A percentile compares a stretch with the other conserved stretches of the same genome.
Conservation (phyloP, 2,113 vertebrate genomes). For the Chaetodon auriga region DNA sequence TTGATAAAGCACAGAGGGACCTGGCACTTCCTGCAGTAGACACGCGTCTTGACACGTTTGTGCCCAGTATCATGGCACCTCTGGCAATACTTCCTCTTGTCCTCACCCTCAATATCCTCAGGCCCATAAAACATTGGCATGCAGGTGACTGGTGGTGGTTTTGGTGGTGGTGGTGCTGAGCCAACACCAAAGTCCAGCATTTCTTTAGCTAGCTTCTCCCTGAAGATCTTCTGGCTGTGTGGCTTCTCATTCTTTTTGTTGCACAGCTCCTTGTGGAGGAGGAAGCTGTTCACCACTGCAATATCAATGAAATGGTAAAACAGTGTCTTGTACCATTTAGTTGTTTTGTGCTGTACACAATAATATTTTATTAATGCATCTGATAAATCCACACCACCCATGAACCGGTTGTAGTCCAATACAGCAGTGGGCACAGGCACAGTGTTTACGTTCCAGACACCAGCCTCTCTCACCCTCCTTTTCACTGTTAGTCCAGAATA, state of each 20-base stretch:
- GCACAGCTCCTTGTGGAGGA: too few species aligned
- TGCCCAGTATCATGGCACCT: too few species aligned
- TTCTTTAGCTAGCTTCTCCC: background rate
- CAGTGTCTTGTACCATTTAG: too few species aligned
- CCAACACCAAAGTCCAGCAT: background rate
- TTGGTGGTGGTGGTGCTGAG: background rate
- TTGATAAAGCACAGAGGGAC: too few species aligned
- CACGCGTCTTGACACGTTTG: too few species aligned
- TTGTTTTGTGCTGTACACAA: background rate
- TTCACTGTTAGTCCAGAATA: background rate
- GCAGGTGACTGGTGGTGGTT: background rate
- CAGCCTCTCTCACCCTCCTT: background rate
- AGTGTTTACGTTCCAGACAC: too few species aligned
- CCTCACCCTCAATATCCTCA: too few species aligned
- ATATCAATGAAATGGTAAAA: background rate
- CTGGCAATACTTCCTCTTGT: too few species aligned
- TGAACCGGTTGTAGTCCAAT: background rate
- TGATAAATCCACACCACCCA: background rate
- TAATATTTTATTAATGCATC: background rate
- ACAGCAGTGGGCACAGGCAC: background rate
- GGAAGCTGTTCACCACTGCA: background rate
- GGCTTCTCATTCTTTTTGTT: background rate
- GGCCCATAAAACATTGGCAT: background rate
- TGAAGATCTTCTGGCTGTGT: background rate
- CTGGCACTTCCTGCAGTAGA: too few species aligned